Conservation (phyloP, 2,888 invertebrate genomes). For the Erebia aethiops region DNA sequence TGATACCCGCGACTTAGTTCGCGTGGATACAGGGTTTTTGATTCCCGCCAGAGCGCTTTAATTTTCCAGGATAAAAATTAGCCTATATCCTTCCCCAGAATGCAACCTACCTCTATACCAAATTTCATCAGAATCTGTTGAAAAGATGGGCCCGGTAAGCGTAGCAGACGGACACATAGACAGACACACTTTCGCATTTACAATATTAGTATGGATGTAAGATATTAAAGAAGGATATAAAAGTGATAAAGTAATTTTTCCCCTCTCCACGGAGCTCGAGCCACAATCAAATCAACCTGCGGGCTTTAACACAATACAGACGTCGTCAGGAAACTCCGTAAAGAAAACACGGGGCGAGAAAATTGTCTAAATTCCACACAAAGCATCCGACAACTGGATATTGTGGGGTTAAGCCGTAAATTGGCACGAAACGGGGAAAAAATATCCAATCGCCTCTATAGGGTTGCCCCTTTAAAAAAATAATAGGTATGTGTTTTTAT, state of each 20-base stretch:
- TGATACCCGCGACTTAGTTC: too few relatives aligned
- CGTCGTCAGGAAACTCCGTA: slow-evolving; percentile 21
- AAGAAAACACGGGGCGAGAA: slow-evolving; percentile 20
- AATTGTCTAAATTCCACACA: slow-evolving; percentile 23
- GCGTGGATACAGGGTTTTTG: too few relatives aligned
- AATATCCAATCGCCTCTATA: slow-evolving; percentile 35
- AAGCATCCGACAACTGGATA: slow-evolving; percentile 33
- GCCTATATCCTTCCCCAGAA: not conserved
- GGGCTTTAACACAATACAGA: slow-evolving; percentile 7
- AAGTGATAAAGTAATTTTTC: not conserved
- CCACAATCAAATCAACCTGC: slow-evolving; percentile 7
- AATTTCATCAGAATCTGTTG: not conserved
- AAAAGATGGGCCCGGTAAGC: not conserved
- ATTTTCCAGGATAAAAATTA: too few relatives aligned
- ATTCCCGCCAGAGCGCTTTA: too few relatives aligned
- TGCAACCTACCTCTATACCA: not conserved
- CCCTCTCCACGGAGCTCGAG: not conserved
- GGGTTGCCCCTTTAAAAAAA: slow-evolving; percentile 21
- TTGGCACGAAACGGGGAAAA: slow-evolving; percentile 38
- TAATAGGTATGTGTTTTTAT: not conserved
- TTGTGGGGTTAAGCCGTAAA: slow-evolving; percentile 34
- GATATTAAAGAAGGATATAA: not conserved
- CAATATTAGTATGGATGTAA: too few relatives aligned
- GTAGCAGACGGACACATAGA: not conserved
- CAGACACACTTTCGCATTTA: not conserved